These are phyloP conservation scores for Diabrotica virgifera DNA, from an alignment of 1,140 invertebrate genomes.

Conservation along the genomic window DNA sequence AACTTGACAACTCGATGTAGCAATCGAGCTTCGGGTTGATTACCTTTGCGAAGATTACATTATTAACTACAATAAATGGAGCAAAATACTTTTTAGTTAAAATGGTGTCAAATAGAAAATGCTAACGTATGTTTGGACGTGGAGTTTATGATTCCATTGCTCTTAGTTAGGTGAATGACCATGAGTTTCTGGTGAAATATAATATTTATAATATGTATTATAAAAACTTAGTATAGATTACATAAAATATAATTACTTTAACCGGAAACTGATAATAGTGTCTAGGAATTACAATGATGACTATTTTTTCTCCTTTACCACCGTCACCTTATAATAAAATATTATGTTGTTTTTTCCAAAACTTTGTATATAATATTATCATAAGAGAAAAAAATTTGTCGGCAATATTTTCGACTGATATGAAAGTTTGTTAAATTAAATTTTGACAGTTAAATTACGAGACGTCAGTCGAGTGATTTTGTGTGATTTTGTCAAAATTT, in stretches of 20 bases:
- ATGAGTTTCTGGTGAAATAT: slow-evolving; percentile 4
- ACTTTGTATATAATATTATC: too few species aligned
- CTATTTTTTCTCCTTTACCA: too few species aligned
- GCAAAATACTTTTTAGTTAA: slow-evolving; percentile 1
- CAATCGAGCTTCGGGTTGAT: slow-evolving; percentile 1
- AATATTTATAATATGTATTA: slow-evolving; percentile 1
- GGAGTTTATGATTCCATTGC: slow-evolving; percentile 3
- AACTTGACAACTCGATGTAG: slow-evolving; percentile 4
- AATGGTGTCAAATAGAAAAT: slow-evolving; percentile 12
- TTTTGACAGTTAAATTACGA: too few species aligned
- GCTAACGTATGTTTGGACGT: slow-evolving; percentile 14
- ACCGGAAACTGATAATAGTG: neutral
- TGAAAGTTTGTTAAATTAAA: too few species aligned
- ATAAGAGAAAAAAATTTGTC: too few species aligned
- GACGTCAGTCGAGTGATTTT: too few species aligned
- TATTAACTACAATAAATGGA: slow-evolving; percentile 2
- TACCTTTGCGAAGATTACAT: slow-evolving; percentile 1
- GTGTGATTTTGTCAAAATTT: too few species aligned
- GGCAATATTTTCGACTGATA: too few species aligned
- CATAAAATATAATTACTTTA: neutral
- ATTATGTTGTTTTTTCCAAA: too few species aligned
- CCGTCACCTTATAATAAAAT: too few species aligned
- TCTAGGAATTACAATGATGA: too few species aligned
- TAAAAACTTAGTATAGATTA: neutral
- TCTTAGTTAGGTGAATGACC: slow-evolving; percentile 11